These are phyloP conservation scores for Anabacerthia variegaticeps DNA, from an alignment of 2,797 vertebrate genomes.

Conservation along the genomic window DNA sequence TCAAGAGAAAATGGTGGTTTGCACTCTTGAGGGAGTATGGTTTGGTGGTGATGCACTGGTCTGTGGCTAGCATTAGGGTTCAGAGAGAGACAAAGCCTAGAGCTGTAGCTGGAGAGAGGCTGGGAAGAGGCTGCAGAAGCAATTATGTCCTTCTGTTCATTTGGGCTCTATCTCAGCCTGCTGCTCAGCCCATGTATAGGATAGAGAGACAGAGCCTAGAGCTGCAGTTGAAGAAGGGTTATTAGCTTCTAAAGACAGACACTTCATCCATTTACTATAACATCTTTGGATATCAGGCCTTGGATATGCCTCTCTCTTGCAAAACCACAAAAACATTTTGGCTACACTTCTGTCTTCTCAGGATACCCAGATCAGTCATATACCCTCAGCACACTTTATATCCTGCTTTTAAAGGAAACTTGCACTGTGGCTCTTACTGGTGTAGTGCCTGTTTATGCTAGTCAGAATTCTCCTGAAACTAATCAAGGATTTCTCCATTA, in stretches of 20 bases:
- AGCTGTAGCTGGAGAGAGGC: neutral
- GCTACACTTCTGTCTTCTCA: neutral
- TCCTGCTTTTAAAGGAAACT: neutral
- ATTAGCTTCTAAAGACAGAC: neutral
- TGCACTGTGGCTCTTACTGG: neutral
- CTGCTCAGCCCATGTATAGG: neutral
- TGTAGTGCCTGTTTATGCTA: neutral
- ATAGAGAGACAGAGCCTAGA: neutral
- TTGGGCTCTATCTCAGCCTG: neutral
- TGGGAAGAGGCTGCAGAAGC: neutral
- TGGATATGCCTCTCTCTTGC: neutral
- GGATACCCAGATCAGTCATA: neutral
- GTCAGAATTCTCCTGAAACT: constrained; percentile 1
- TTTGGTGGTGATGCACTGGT: neutral
- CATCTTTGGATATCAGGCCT: neutral
- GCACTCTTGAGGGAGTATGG: neutral
- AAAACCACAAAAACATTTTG: neutral
- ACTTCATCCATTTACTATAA: neutral
- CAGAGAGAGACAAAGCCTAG: neutral
- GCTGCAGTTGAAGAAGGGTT: neutral
- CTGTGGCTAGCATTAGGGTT: neutral
- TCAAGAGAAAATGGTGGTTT: neutral
- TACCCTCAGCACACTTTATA: neutral
- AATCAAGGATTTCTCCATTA: neutral
- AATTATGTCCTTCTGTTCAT: neutral